phyloP scores from a whole-genome alignment of 2,797 vertebrate species.

The Premnoplex brunnescens region DNA sequence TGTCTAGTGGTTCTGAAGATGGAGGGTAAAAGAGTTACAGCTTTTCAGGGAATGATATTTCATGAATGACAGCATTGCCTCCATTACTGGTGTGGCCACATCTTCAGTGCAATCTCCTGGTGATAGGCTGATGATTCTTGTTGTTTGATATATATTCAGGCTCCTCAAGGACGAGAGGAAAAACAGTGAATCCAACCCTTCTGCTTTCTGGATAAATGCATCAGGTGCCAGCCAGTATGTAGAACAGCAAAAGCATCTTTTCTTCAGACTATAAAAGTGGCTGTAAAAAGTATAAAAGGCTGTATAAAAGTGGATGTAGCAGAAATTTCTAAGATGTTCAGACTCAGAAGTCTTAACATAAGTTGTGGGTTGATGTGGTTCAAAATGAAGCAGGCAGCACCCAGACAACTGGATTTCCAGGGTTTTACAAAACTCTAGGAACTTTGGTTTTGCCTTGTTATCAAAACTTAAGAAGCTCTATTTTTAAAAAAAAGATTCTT shows the following conservation, averaged over 20 bases:
- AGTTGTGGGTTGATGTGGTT: not conserved
- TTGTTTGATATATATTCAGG: not conserved
- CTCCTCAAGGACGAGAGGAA: not conserved
- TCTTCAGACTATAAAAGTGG: not conserved
- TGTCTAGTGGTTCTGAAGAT: not conserved
- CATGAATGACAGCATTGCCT: not conserved
- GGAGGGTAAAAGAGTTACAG: not conserved
- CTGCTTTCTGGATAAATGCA: not conserved
- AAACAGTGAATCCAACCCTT: not conserved
- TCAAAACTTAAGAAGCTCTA: not conserved
- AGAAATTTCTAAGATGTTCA: not conserved
- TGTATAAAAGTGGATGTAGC: not conserved
- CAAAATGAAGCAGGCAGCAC: not conserved
- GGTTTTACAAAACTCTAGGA: not conserved
- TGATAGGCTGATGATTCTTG: not conserved
- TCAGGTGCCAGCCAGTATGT: not conserved
- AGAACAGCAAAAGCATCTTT: not conserved
- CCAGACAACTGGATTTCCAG: not conserved
- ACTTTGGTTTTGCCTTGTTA: not conserved
- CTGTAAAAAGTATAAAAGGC: too few species aligned
- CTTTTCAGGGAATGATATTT: not conserved
- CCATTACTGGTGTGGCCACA: not conserved
- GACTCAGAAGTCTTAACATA: not conserved
- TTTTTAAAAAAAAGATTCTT: not conserved
- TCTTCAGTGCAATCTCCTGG: not conserved